Base-by-base conservation (phyloP, 2,113 vertebrate genomes). In the Cyanistes caeruleus region DNA sequence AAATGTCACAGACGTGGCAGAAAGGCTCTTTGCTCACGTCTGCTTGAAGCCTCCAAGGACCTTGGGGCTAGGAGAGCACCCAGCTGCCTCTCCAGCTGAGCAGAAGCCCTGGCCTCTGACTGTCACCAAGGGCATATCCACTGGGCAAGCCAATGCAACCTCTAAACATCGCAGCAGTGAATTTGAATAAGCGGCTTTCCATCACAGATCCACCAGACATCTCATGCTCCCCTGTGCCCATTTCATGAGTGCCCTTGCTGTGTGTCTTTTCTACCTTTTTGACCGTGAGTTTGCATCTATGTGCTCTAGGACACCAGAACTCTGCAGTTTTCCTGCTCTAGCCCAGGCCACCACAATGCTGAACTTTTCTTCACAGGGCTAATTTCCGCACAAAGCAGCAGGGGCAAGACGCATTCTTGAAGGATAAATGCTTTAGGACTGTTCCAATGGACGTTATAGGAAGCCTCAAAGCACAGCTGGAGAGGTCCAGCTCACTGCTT, bases 391-490 rank as follows among this genome's bases (percentile, higher is more conserved):
- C 35, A 68, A 64, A 95, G 46, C 87, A 89, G 56, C 60, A 52
- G 74, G 74, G 37, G 51, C 39, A 88, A 37, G 49, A 88, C 62
- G 68, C 11, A 17, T 27, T 83, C 72, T 74, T 35, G 86, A 84
- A 94, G 65, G 65, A 53, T 72, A 84, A 93, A 81, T 86, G 56
- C 62, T 87, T 90, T 64, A 94, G 62, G 84, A 65, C 25, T 51
- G 41, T 86, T 91, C 56, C 68, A 70, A 51, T 35, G 90, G 82
- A 56, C 60, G 33, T 67, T 88, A 68, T 33, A 85, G 64, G 76
- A 90, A 90, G n/a, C 46, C 74, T 72, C 83, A 86, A 92, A 93
- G 85, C 90, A 81, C 69, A 90, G 80, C 51, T 90, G 77, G 86
- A 90, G 92, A 74, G 77, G 85, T 84, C 79, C 87, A 72, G 44